A percentile compares a stretch with the other conserved stretches of the same genome.
Conservation (phyloP, 2,113 vertebrate genomes). For the Megalops atlanticus region DNA sequence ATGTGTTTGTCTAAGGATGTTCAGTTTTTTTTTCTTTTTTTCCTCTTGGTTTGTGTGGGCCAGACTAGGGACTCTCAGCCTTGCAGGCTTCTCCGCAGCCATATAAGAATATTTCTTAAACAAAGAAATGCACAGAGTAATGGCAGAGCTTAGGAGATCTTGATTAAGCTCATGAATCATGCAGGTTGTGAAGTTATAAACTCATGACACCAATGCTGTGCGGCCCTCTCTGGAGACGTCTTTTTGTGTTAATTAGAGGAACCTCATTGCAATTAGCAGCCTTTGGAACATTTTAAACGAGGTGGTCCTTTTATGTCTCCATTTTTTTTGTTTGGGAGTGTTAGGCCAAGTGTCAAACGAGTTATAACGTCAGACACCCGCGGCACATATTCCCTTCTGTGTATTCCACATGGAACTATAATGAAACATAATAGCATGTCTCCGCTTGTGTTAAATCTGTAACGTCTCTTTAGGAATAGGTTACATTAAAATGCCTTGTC, state of each 20-base stretch:
- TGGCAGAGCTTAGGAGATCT: conserved; percentile 67
- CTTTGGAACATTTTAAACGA: conserved; percentile 38
- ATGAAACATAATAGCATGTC: conserved; percentile 10
- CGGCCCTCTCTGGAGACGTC: conserved; percentile 54
- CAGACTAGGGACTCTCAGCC: conserved; percentile 32
- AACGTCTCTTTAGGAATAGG: conserved; percentile 7
- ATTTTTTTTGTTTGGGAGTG: conserved; percentile 27
- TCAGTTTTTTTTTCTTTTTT: not conserved
- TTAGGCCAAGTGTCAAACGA: conserved; percentile 35
- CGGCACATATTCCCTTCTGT: not conserved
- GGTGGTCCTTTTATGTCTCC: conserved; percentile 21
- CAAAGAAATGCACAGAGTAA: conserved; percentile 37
- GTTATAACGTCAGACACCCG: conserved; percentile 33
- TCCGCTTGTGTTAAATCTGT: conserved; percentile 6
- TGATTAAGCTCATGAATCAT: conserved; percentile 71
- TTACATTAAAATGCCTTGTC: not conserved
- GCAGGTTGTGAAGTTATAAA: conserved; percentile 64
- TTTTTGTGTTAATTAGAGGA: conserved; percentile 72
- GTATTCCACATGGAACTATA: not conserved
- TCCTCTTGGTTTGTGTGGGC: conserved; percentile 25
- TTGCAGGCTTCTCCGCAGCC: not conserved
- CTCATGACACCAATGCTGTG: conserved; percentile 62
- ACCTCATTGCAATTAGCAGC: conserved; percentile 67
- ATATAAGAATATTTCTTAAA: conserved; percentile 61
- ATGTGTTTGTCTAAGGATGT: not conserved